Evolutionary conservation across 2,797 vertebrate genomes (phyloP).

Genomic region (Xiphorhynchus erythropygius): DNA sequence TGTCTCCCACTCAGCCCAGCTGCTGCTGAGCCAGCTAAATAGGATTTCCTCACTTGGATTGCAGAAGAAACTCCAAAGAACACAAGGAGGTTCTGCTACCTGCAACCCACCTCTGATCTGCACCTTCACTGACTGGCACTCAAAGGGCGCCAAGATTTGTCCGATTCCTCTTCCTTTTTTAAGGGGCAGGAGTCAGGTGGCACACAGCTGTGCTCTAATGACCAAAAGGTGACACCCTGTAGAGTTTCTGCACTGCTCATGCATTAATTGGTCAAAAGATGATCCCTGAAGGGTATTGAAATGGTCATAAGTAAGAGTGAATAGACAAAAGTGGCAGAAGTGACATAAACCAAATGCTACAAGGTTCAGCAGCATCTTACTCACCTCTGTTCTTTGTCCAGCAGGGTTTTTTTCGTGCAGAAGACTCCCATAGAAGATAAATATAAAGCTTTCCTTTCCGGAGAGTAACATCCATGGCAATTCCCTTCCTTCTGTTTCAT

Average conservation of each 20-base stretch:
- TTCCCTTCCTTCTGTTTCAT: background rate
- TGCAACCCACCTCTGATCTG: background rate
- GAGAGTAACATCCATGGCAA: background rate
- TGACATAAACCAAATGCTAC: background rate
- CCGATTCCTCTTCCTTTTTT: background rate
- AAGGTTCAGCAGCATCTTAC: background rate
- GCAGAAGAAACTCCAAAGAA: background rate
- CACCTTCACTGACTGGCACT: background rate
- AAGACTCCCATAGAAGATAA: background rate
- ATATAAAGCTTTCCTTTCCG: background rate
- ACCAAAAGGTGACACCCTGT: background rate
- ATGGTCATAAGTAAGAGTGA: background rate
- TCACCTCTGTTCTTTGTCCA: background rate
- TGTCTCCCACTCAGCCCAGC: background rate
- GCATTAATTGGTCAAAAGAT: background rate
- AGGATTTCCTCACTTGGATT: background rate
- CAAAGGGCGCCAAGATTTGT: background rate
- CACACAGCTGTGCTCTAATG: background rate
- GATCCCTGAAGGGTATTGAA: background rate
- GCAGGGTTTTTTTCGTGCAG: background rate
- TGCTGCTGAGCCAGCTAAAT: background rate
- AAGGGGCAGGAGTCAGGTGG: background rate
- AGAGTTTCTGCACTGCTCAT: background rate
- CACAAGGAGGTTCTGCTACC: background rate
- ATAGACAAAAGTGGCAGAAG: background rate